Conservation (phyloP, 2,888 invertebrate genomes). For the Chorisops tibialis region DNA sequence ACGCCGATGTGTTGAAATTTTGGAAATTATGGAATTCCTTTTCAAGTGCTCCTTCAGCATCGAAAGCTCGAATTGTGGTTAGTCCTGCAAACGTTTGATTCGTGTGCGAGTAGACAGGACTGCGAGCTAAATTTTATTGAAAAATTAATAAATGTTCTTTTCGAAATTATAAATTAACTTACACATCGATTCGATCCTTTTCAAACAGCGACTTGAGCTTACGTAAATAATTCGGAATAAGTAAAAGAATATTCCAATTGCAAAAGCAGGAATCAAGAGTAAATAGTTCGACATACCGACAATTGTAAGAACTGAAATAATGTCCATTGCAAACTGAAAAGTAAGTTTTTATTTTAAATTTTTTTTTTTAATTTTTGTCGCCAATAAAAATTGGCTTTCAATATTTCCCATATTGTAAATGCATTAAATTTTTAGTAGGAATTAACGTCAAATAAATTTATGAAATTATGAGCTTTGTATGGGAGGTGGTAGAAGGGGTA, state of each 20-base stretch:
- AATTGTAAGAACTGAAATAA: slow-evolving; percentile 58
- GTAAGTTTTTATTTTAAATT: no score
- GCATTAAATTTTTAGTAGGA: no score
- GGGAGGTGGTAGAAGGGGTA: no score
- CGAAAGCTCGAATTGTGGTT: slow-evolving; percentile 72
- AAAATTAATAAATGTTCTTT: slow-evolving; percentile 40
- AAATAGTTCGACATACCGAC: slow-evolving; percentile 63
- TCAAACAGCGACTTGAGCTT: slow-evolving; percentile 57
- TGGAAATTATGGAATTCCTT: slow-evolving; percentile 63
- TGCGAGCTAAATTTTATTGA: slow-evolving; percentile 59
- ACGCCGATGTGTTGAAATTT: slow-evolving; percentile 69
- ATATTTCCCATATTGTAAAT: no score
- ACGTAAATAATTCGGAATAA: slow-evolving; percentile 58
- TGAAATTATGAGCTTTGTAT: no score
- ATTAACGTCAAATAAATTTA: no score
- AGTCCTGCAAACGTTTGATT: slow-evolving; percentile 73
- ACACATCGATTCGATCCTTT: slow-evolving; percentile 50
- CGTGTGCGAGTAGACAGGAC: slow-evolving; percentile 74
- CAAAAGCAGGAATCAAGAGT: slow-evolving; percentile 59
- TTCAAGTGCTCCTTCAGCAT: slow-evolving; percentile 61
- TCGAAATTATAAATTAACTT: slow-evolving; percentile 34
- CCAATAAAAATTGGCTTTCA: no score
- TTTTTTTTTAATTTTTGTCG: neutral
- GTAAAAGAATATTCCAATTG: slow-evolving; percentile 60
- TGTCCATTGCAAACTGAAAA: slow-evolving; percentile 47